Base-by-base conservation (phyloP, 2,797 vertebrate species). In the Coccyzus lansbergi region DNA sequence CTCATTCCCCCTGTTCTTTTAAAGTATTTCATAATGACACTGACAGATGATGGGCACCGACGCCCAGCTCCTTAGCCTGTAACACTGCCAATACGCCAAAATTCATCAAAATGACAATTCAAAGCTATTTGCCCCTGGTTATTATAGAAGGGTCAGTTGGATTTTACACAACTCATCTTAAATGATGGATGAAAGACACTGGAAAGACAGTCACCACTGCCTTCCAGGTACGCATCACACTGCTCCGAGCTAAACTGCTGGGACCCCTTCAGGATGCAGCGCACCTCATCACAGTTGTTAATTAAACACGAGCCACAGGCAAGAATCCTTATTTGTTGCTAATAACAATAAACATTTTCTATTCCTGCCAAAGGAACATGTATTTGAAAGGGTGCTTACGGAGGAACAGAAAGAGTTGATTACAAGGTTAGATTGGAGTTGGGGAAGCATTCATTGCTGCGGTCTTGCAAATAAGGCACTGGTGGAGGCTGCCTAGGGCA, bases 91-190 rank as follows among this genome's bases (percentile, higher is more conserved):
- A 77, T 84, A 80, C 38, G 90, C 87, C 58, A 84, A 88, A 67
- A 92, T 96, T 89, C 60, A 93, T 97, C 90, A 96, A 95, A 97
- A 79, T 93, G 95, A 96, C 87, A 97, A 92, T 80, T 90, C 70
- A 89, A 90, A 89, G 60, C 84, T 93, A 69, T 83, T 83, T 74
- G 78, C 70, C 90, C 74, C 87, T 58, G 90, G 80, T 93, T 94
- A 94, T 93, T 96, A 94, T 42, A 94, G 56, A 90, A 86, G 71
- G 83, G 88, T 85, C 83, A 91, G 83, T n/a, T 88, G 76, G 89
- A 83, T 95, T 95, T 95, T 78, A 81, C 79, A 84, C 92, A 93
- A 48, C 74, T 89, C 72, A 90, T 93, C 91, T 67, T 64, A 94
- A 90, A 90, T 83, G 70, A 97, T 36, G 79, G 91, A 94, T 92